Conservation (phyloP, 2,888 invertebrate genomes). For the Nephrotoma flavescens region DNA sequence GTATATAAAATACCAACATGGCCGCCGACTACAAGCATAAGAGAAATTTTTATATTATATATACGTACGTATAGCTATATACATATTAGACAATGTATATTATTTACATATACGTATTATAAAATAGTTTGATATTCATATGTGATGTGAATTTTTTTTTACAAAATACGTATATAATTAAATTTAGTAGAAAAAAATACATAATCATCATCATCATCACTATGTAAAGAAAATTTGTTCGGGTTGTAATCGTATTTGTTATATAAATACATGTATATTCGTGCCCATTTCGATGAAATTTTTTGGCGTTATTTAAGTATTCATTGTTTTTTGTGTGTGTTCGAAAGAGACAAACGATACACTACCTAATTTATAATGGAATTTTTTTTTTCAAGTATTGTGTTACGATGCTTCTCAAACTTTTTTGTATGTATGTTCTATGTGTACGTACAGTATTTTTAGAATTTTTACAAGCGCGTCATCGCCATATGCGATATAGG, state of each 20-base stretch:
- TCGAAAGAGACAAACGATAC: not conserved
- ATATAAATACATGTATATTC: not conserved
- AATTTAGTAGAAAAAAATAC: not conserved
- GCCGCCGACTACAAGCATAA: not conserved
- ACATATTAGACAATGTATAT: not conserved
- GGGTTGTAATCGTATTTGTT: not conserved
- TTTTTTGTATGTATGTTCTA: not conserved
- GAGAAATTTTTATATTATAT: not conserved
- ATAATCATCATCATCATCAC: not conserved
- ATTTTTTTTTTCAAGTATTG: not conserved
- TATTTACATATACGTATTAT: not conserved
- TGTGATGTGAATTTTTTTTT: not conserved
- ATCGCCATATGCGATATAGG: not conserved
- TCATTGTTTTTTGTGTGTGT: not conserved
- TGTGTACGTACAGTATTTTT: not conserved
- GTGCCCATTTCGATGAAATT: not conserved
- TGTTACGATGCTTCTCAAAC: not conserved
- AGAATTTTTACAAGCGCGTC: not conserved
- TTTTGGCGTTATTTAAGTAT: not conserved
- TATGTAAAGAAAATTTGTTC: not conserved
- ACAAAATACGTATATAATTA: not conserved
- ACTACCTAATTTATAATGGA: not conserved
- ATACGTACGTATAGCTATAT: not conserved
- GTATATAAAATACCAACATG: not conserved
- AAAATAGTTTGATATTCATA: not conserved